Evolutionary conservation across 2,797 vertebrate genomes (phyloP).

Genomic region (Danio jaintianensis): DNA sequence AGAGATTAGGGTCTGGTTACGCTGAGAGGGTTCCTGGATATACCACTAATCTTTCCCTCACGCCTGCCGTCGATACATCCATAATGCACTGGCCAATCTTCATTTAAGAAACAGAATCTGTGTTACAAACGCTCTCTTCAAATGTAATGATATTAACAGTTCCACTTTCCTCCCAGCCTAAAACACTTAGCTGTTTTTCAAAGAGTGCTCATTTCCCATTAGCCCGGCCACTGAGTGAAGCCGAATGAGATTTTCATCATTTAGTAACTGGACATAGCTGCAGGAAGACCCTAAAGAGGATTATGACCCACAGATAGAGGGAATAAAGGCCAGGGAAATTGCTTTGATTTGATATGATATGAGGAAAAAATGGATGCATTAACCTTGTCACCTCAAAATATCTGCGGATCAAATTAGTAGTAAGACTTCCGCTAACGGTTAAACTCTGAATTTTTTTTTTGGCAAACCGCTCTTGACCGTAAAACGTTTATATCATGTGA

Average conservation of each 20-base stretch:
- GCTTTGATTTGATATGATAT: conserved; percentile 54
- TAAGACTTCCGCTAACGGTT: conserved; percentile 34
- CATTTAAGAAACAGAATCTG: conserved; percentile 52
- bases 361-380: conserved; percentile 54
- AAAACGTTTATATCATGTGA: not conserved
- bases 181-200: conserved; percentile 47
- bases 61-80: conserved; percentile 25
- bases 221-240: conserved; percentile 53
- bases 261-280: conserved; percentile 40
- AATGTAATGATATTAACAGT: conserved; percentile 60
- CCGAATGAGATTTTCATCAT: conserved; percentile 55
- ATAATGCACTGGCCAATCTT: conserved; percentile 35
- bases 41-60: conserved; percentile 34
- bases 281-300: conserved; percentile 53
- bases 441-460: conserved; percentile 1
- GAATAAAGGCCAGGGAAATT: conserved; percentile 49
- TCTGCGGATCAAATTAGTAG: conserved; percentile 51
- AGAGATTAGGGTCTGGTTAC: conserved; percentile 40
- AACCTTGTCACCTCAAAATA: conserved; percentile 55
- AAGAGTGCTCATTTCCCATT: conserved; percentile 51
- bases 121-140: conserved; percentile 31
- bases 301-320: conserved; percentile 58
- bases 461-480: not conserved
- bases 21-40: conserved; percentile 36
- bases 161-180: conserved; percentile 50